These are phyloP conservation scores for Daphoenositta chrysoptera DNA, from an alignment of 2,113 vertebrate genomes.

Conservation along the genomic window DNA sequence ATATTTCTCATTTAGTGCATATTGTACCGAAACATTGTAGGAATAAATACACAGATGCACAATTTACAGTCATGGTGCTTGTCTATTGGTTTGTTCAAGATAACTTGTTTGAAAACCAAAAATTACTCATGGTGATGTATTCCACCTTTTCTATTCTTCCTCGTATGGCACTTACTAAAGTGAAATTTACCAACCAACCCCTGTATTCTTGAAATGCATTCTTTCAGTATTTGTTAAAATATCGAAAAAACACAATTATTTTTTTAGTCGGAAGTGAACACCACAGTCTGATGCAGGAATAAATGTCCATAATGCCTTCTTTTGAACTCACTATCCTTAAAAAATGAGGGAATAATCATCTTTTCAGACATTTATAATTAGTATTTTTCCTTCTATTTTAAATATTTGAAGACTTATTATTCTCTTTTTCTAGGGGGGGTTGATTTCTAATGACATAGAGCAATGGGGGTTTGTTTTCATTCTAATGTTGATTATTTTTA, in stretches of 20 bases:
- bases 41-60: not conserved
- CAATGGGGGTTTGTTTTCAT: not conserved
- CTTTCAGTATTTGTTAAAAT: not conserved
- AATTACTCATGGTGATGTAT: not conserved
- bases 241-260: not conserved
- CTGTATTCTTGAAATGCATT: accelerated
- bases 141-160: not conserved
- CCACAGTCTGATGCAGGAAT: not conserved
- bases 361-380: not conserved
- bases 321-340: not conserved
- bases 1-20: not conserved
- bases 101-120: not conserved
- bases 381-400: not conserved
- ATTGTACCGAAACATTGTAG: not conserved
- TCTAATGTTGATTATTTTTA: not conserved
- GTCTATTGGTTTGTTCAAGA: not conserved
- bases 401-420: not conserved
- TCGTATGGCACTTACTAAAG: not conserved
- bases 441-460: not conserved
- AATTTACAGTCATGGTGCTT: not conserved
- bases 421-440: not conserved
- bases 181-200: not conserved
- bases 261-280: not conserved
- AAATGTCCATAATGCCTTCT: not conserved
- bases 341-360: not conserved